Base-by-base conservation (phyloP, 2,113 vertebrate genomes). In the Scytalopus superciliaris region DNA sequence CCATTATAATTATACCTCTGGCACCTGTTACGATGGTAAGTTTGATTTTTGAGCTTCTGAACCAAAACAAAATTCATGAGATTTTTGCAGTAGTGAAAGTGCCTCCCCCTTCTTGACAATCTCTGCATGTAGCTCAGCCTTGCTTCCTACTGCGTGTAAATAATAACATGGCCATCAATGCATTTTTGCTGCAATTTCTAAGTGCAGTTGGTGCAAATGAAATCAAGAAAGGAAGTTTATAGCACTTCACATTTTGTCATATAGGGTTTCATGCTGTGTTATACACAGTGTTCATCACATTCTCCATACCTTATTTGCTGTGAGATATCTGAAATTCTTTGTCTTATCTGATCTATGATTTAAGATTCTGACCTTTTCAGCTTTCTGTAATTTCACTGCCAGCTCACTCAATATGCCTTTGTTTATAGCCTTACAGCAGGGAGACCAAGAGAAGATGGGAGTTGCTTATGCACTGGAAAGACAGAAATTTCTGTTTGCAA, bases 351-450 rank as follows among this genome's bases (percentile, higher is more conserved):
- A 95, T 96, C 80, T 77, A 82, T 76, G 83, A 96, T 90, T 95
- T 95, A 92, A 84, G 90, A 89, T 68, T 84, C 77, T 97, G 96
- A 97, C 96, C 96, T 97, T 97, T 96, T 92, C 95, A 91, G 84
- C 83, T 94, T 76, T 72, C 80, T 79, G 73, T 95, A 89, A 92
- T 93, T 93, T 93, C 80, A 84, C 52, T 90, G 90, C 88, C 84
- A 72, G 83, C 62, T 93, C 76, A 84, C 57, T 93, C 92, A 88
- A 59, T 84, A 77, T 84, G 82, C 88, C 66, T 90, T 89, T 95
- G 92, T 96, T 96, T 96, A 93, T 84, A 94, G 89, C 88, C 69
- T 87, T 92, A 57, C 73, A 96, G 83, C 53, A 84, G 57, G 84
- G 79, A 91, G 56, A 79, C 28, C 82, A 85, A 81, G 62, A 9